Percentiles rank a stretch among this genome's conserved stretches.
These are phyloP conservation scores for Cecidostiba fungosa DNA, from an alignment of 2,888 invertebrate genomes.

Conservation along the genomic window DNA sequence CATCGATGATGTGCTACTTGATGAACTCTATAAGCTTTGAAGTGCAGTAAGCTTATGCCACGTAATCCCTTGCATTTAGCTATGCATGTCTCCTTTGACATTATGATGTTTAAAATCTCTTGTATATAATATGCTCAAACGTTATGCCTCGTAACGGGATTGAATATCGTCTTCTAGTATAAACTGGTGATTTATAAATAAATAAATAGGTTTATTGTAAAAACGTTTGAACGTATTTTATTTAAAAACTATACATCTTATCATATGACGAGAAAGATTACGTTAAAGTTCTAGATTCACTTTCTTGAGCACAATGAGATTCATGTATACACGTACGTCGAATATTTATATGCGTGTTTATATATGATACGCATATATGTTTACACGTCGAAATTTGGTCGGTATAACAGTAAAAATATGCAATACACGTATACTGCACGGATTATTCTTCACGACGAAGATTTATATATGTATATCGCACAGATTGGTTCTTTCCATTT, in stretches of 20 bases:
- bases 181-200: neutral
- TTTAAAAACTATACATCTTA: slow-evolving; percentile 45
- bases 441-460: neutral
- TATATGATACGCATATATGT: neutral
- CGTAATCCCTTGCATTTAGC: neutral
- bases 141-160: too few relatives aligned
- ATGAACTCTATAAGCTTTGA: neutral
- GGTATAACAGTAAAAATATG: slow-evolving; percentile 40
- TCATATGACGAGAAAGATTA: slow-evolving; percentile 11
- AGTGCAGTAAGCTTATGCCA: neutral
- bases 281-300: slow-evolving; percentile 13
- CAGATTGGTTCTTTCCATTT: slow-evolving; percentile 8
- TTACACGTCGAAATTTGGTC: slow-evolving; percentile 22
- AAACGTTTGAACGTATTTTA: slow-evolving; percentile 27
- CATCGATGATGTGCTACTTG: neutral
- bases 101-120: neutral
- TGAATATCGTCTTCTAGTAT: too few relatives aligned
- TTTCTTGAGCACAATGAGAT: slow-evolving; percentile 31
- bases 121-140: neutral
- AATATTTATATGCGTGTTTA: neutral
- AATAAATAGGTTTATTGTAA: slow-evolving; percentile 16
- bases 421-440: neutral
- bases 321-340: neutral
- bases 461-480: neutral
- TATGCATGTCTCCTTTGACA: neutral